Conservation (phyloP, 2,113 vertebrate species). For the Arothron firmamentum region DNA sequence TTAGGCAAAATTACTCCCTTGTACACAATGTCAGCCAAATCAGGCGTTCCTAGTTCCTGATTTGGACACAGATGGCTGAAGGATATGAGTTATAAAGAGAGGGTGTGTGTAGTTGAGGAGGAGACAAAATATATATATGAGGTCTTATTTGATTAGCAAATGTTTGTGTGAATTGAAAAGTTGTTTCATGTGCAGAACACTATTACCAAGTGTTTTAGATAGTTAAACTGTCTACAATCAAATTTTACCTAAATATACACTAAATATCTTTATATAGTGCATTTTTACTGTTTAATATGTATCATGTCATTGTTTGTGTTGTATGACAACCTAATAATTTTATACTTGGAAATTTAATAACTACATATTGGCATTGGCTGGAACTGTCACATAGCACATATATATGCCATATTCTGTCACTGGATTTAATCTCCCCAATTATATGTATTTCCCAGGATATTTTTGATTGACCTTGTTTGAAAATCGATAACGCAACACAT, state of each 20-base stretch:
- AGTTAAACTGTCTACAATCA: not conserved
- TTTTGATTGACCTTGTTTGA: not conserved
- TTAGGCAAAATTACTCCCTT: slow-evolving; percentile 66
- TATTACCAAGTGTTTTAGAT: not conserved
- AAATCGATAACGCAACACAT: slow-evolving; percentile 2
- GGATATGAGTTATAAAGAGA: slow-evolving; percentile 46
- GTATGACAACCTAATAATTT: not conserved
- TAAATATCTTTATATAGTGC: not conserved
- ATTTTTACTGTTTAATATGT: slow-evolving; percentile 4
- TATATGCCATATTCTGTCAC: not conserved
- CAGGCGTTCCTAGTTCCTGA: slow-evolving; percentile 59
- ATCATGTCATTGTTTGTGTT: not conserved
- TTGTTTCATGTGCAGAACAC: not conserved
- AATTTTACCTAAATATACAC: not conserved
- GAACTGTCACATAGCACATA: not conserved
- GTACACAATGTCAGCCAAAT: slow-evolving; percentile 68
- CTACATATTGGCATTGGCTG: not conserved
- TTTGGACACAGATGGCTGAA: slow-evolving; percentile 52
- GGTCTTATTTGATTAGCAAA: slow-evolving; percentile 32
- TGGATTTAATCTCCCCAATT: not conserved
- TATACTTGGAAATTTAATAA: not conserved
- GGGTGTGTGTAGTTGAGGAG: slow-evolving; percentile 42
- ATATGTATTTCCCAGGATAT: not conserved
- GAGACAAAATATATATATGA: not conserved
- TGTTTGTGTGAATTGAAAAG: slow-evolving; percentile 24